Conservation (phyloP, 2,888 invertebrate genomes). For the Drosophila meridiana region DNA sequence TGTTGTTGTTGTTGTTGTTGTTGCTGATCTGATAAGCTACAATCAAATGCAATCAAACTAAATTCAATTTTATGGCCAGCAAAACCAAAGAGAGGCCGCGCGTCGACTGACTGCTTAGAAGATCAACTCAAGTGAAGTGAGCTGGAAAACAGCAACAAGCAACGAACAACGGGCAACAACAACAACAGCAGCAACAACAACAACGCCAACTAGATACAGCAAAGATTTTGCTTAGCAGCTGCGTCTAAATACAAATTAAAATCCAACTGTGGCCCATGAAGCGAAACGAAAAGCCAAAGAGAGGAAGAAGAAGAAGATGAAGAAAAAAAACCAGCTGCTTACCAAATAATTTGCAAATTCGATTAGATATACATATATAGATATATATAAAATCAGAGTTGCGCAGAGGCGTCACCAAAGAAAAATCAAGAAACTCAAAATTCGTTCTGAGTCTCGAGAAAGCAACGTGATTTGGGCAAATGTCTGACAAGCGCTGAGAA, state of each 20-base stretch:
- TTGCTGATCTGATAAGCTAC: slow-evolving; percentile 73
- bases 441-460: slow-evolving; percentile 1
- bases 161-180: slow-evolving; percentile 17
- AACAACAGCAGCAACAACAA: background rate
- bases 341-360: slow-evolving; percentile 67
- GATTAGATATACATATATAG: slow-evolving; percentile 58
- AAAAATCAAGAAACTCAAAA: slow-evolving; percentile 25
- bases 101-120: slow-evolving; percentile 48
- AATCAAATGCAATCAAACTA: slow-evolving; percentile 80
- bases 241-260: slow-evolving; percentile 73
- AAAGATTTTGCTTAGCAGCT: slow-evolving; percentile 56
- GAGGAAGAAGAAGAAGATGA: background rate
- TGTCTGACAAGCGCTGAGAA: slow-evolving; percentile 11
- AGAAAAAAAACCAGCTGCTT: slow-evolving; percentile 33
- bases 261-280: slow-evolving; percentile 38
- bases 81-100: slow-evolving; percentile 49
- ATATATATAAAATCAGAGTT: slow-evolving; percentile 11
- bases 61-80: slow-evolving; percentile 74
- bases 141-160: slow-evolving; percentile 58
- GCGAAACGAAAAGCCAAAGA: slow-evolving; percentile 34
- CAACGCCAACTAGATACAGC: slow-evolving; percentile 7
- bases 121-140: slow-evolving; percentile 71
- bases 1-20: slow-evolving; percentile 8
- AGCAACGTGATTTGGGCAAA: slow-evolving; percentile 23
- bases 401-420: background rate